phyloP scores from a whole-genome alignment of 2,888 invertebrate species.

The Drosophila tanythrix region DNA sequence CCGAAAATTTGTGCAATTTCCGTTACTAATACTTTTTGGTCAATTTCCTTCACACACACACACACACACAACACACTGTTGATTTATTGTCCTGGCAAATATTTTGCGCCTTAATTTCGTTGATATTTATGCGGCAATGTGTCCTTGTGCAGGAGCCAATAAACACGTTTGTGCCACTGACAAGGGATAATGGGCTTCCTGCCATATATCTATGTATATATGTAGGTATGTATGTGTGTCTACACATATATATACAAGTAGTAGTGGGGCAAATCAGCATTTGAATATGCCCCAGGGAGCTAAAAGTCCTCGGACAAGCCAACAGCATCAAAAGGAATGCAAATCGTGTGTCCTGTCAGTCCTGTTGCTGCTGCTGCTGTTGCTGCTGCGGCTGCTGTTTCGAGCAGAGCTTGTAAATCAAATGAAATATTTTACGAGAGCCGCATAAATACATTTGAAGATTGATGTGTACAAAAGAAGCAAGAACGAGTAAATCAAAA shows the following conservation, averaged over 20 bases:
- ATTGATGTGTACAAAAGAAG: constrained; percentile 60
- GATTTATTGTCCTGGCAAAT: constrained; percentile 64
- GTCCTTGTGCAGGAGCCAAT: constrained; percentile 70
- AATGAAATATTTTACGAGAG: constrained; percentile 74
- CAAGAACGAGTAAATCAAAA: not conserved
- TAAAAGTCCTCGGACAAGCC: constrained; percentile 4
- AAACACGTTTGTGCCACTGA: constrained; percentile 79
- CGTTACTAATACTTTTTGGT: constrained; percentile 79
- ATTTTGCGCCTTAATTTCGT: constrained; percentile 76
- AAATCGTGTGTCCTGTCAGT: constrained; percentile 65
- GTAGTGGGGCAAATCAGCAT: constrained; percentile 66
- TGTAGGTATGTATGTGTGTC: not conserved
- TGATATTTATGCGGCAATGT: constrained; percentile 78
- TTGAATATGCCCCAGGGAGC: constrained; percentile 75
- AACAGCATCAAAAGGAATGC: constrained; percentile 72
- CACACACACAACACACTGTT: constrained; percentile 33
- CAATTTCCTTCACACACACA: constrained; percentile 69
- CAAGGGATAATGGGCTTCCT: constrained; percentile 79
- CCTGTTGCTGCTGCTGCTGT: constrained; percentile 18
- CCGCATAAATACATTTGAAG: constrained; percentile 66
- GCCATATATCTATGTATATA: constrained; percentile 14
- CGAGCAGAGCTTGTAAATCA: constrained; percentile 70
- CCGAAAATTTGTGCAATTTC: constrained; percentile 77
- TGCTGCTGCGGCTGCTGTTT: constrained; percentile 11
- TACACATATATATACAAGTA: not conserved